Base-by-base conservation (phyloP, 2,888 invertebrate genomes). In the Steromphala cineraria region DNA sequence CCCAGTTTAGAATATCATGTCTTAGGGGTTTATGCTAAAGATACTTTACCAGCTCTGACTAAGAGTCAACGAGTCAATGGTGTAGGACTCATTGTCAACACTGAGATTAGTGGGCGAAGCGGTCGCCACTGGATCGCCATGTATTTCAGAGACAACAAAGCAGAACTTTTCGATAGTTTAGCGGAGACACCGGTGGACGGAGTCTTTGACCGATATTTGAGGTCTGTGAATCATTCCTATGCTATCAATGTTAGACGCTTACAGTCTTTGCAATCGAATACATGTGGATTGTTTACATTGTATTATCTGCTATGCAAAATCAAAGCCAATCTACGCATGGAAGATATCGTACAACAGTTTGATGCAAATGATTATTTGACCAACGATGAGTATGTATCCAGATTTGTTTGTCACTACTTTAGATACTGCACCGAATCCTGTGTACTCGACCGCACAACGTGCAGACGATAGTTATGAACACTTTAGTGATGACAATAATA, bases 51-150 rank as follows among this genome's bases (percentile, higher is more conserved):
- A 3, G 5, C 2, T 36, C 3, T 71, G 4, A n/a, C 71, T 0
- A 5, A 36, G 28, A 17, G 19, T 13, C 19, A 40, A 40, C 13
- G 7, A 3, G 71, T 17, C 10, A 36, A 40, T 10, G 71, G 71
- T 36, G 40, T 40, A 17, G 71, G 71, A 7, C 71, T 71, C n/a
- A 71, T 71, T 3, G 71, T 71, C 31, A 71, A 71, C n/a, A 71
- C 71, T 15, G 71, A 36, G 19, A 19, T 10, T 1, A 71, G 17
- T n/a, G 0, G 1, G 15, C 28, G 5, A 0, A 19, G 0, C 13
- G 71, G 71, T 46, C 71, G 71, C 17, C 71, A 71, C 71, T 71
- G 71, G 71, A 71, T 71, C 17, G 71, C 19, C 46, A 71, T 71
- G 71, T 71, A 71, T n/a, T 40, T 71, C 71, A 71, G 40, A 36